Base-by-base conservation (phyloP, 2,797 vertebrate genomes). In the Peromyscus nudipes region DNA sequence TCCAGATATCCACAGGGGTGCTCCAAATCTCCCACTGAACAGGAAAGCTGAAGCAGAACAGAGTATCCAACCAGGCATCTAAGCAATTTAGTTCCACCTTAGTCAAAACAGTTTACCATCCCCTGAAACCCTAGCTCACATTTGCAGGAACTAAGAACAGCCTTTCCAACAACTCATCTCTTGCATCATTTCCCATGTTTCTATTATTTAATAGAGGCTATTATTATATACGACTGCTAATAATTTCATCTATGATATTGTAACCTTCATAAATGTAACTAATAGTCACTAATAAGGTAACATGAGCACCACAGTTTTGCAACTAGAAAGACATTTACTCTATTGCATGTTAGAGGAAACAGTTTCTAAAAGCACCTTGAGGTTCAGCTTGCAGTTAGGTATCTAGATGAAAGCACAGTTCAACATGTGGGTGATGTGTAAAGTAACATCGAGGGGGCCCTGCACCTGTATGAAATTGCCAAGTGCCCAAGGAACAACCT, bases 271-370 rank as follows among this genome's bases (percentile, higher is more conserved):
- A 71, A 96, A 93, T 83, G 21, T 0, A 84, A 34, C 75, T 97
- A 98, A 69, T 82, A 71, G 93, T 90, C 69, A 79, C 97, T 95
- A 95, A 79, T 85, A 96, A 98, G 91, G 91, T 94, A 96, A 97
- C 65, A 97, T 73, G 98, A 98, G 95, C 73, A 80, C 94, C 98
- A 93, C 89, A 96, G 62, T 98, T 96, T 97, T 94, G 95, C 98
- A 97, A 94, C 57, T 98, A 95, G 89, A 97, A 97, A 97, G 92
- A 95, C 75, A 92, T 90, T 95, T 87, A 67, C 73, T 52, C 25
- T 90, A 95, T 85, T 40, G 1, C 79, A 2, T 94, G 94, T 94
- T 46, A 96, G 95, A 96, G 64, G 67, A 96, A 98, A 97, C 96
- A 94, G 93, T 77, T 89, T 97, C 95, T 97, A 62, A 95, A 98